Base-by-base conservation (phyloP, 2,888 invertebrate genomes). In the Nephrocerus scutellatus region DNA sequence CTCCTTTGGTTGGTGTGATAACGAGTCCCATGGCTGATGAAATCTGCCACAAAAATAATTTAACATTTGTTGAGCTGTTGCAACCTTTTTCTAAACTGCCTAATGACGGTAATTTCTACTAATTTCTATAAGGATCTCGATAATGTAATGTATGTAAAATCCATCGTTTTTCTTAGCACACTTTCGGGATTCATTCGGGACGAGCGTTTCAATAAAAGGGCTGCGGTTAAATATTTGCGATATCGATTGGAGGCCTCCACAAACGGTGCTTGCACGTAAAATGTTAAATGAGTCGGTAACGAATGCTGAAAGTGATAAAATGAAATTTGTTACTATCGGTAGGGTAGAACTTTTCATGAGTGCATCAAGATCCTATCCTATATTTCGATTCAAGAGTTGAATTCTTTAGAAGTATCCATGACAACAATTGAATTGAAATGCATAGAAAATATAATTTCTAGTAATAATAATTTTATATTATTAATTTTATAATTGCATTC, bases 21-120 rank as follows among this genome's bases (percentile, higher is more conserved):
- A 82, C 84, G 59, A 90, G 89, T 57, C 72, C 79, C 26, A 77
- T 80, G 63, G 93, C 89, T 9, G 89, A 92, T 56, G 76, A 79
- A 57, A 72, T 85, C 39, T 89, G 92, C 58, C 80, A 82, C 52
- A 91, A 90, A 62, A 95, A 93, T 68, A 90, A 92, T 71, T 73
- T 96, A 45, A 80, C 84, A 22, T 90, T 95, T 62, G 81, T 84
- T 36, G 91, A 95, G 70, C 69, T 96, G 46, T 70, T 95, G 36
- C 90, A 91, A 63, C 95, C 95, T 1, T 96, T 95, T 66, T 80
- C 84, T 64, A 75, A 77, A 63, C 62, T 84, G 59, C 79, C 76
- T 50, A 75, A 76, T 47, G 87, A 88, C 74, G 79, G 84, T 84
- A 70, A 63, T 47, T 47, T 46, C 36, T 29, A 30, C 18, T 43